Percentiles rank a stretch among this genome's conserved stretches.
phyloP scores from a whole-genome alignment of 2,797 vertebrate species.

The Brotula barbata region DNA sequence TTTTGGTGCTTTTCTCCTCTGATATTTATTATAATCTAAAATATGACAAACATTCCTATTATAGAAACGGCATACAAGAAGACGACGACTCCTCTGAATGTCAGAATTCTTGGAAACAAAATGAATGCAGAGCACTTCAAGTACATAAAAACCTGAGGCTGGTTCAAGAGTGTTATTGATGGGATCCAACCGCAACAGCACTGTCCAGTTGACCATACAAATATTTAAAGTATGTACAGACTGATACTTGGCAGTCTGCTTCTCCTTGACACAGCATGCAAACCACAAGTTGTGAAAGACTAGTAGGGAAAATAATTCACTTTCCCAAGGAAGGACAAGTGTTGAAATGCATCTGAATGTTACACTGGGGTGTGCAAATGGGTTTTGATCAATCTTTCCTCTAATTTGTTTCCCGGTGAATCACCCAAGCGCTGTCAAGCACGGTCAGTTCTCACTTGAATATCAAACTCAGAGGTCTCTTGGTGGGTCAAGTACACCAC shows the following conservation, averaged over 20 bases:
- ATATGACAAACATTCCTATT: background rate
- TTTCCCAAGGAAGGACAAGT: conserved; percentile 72
- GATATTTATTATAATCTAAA: background rate
- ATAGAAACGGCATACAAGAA: background rate
- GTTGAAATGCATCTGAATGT: conserved; percentile 70
- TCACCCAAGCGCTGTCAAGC: conserved; percentile 51
- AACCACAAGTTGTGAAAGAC: conserved; percentile 77
- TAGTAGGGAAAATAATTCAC: conserved; percentile 43
- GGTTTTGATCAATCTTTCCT: conserved; percentile 63
- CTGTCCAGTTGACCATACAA: conserved; percentile 77
- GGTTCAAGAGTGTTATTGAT: conserved; percentile 66
- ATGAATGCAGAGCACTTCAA: conserved; percentile 44
- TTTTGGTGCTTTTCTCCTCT: background rate
- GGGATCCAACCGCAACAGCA: conserved; percentile 69
- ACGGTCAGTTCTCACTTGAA: conserved; percentile 42
- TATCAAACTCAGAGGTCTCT: conserved; percentile 61
- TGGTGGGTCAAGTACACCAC: conserved; percentile 63
- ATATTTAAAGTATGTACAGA: conserved; percentile 76
- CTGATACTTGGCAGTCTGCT: conserved; percentile 73
- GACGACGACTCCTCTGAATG: conserved; percentile 14
- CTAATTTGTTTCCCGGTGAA: conserved; percentile 57
- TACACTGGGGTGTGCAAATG: conserved; percentile 53
- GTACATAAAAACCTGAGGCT: conserved; percentile 59
- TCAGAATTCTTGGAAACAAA: conserved; percentile 30
- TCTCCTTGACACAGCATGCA: conserved; percentile 67